A percentile compares a stretch with the other conserved stretches of the same genome.
These are phyloP conservation scores for Heterotilapia buettikoferi DNA, from an alignment of 2,113 vertebrate genomes.

Conservation along the genomic window DNA sequence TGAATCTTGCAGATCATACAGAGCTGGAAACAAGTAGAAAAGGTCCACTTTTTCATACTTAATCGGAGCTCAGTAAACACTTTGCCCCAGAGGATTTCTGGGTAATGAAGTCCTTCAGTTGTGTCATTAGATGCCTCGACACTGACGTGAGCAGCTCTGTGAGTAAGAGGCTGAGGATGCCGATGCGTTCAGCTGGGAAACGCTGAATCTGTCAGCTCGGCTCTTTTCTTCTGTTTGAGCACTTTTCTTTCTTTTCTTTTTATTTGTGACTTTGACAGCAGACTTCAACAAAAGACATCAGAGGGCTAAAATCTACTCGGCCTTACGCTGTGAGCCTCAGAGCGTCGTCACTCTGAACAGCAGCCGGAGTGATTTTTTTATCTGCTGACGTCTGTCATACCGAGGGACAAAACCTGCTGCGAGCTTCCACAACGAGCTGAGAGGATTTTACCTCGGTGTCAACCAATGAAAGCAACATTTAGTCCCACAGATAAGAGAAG, in stretches of 20 bases:
- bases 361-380: not conserved
- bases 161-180: not conserved
- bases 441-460: not conserved
- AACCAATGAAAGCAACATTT: not conserved
- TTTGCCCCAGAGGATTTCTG: not conserved
- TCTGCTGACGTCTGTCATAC: not conserved
- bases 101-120: not conserved
- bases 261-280: not conserved
- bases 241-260: not conserved
- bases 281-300: not conserved
- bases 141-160: not conserved
- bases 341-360: not conserved
- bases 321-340: not conserved
- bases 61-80: not conserved
- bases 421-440: not conserved
- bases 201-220: not conserved
- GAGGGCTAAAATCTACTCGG: not conserved
- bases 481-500: not conserved
- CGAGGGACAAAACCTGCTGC: not conserved
- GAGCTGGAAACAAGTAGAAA: not conserved
- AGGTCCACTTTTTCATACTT: not conserved
- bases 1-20: not conserved
- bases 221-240: not conserved
- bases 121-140: not conserved
- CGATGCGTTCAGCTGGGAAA: not conserved